phyloP scores from a whole-genome alignment of 2,113 vertebrate species.

The Tetrax tetrax region DNA sequence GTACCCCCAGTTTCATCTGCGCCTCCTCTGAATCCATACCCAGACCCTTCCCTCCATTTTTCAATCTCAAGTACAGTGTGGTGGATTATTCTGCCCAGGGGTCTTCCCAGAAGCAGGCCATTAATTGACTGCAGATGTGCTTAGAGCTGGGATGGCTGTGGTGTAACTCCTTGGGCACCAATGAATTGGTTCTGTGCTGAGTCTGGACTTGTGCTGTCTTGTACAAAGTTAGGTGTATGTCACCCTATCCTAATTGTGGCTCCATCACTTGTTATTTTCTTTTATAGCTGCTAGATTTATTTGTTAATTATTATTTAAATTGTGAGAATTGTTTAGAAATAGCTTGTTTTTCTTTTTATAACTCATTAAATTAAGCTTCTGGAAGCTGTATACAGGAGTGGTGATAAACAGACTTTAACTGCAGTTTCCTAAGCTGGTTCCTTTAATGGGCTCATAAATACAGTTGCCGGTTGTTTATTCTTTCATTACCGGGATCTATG shows the following conservation, averaged over 20 bases:
- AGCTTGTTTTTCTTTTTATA: constrained; percentile 43
- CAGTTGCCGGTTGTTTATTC: constrained; percentile 23
- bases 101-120: neutral
- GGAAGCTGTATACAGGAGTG: neutral
- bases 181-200: neutral
- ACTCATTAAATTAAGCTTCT: constrained; percentile 54
- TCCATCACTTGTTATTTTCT: neutral
- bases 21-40: neutral
- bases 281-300: constrained; percentile 39
- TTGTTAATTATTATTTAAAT: constrained; percentile 62
- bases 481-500: constrained; percentile 29
- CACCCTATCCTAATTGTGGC: neutral
- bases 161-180: neutral
- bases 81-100: neutral
- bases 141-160: neutral
- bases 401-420: constrained; percentile 56
- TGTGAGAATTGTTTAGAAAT: constrained; percentile 35
- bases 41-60: neutral
- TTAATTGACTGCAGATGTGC: neutral
- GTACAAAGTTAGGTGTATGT: neutral
- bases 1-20: rapidly evolving
- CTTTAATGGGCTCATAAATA: constrained; percentile 61
- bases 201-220: neutral
- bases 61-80: rapidly evolving
- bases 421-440: constrained; percentile 25